Evolutionary conservation across 30 jellyfish, hydroid and myxozoan species (phyloP).

Genomic region (Pseudorhiza aurosa): DNA sequence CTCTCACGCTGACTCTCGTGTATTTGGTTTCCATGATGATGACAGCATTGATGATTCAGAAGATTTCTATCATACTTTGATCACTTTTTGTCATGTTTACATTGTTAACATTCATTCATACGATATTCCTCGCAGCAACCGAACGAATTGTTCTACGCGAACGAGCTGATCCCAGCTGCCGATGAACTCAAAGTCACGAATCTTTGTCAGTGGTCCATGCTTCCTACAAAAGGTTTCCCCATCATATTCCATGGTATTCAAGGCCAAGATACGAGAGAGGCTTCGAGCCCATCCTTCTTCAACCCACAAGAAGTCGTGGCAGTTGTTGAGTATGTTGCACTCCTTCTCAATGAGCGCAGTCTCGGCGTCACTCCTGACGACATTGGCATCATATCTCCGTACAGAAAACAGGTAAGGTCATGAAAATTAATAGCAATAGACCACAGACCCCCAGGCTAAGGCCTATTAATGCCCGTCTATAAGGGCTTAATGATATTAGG

Average conservation of each 20-base stretch:
- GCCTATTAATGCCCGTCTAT: too few species aligned
- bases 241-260: conserved; percentile 85
- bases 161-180: conserved; percentile 84
- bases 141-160: conserved; percentile 71
- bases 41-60: too few species aligned
- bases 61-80: too few species aligned
- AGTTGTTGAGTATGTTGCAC: conserved; percentile 68
- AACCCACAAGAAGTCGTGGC: conserved; percentile 89
- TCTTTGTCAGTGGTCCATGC: conserved; percentile 33
- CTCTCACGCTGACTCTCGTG: too few species aligned
- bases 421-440: too few species aligned
- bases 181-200: conserved; percentile 21
- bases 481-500: too few species aligned
- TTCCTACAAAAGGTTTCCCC: conserved; percentile 70
- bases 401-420: conserved; percentile 79
- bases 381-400: conserved; percentile 91
- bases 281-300: conserved; percentile 93
- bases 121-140: conserved; percentile 51
- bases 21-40: too few species aligned
- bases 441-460: too few species aligned
- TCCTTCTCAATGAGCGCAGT: conserved; percentile 4
- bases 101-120: too few species aligned
- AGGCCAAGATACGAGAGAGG: conserved; percentile 90
- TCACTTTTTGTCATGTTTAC: too few species aligned
- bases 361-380: conserved; percentile 66